These are phyloP conservation scores for Larimichthys polyactis DNA, from an alignment of 2,113 vertebrate genomes.

Conservation along the genomic window DNA sequence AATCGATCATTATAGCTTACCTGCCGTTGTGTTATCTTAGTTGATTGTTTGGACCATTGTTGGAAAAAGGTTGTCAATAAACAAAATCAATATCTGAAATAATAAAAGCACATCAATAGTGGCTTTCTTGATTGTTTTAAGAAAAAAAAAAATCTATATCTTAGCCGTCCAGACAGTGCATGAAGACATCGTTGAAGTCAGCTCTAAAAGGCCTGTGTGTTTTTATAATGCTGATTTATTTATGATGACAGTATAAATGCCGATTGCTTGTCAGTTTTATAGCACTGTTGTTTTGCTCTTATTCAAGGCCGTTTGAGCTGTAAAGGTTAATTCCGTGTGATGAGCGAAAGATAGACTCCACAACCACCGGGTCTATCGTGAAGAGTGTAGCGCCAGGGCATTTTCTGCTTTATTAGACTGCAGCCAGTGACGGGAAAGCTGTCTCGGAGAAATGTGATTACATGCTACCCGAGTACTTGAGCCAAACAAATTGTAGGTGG, in stretches of 20 bases:
- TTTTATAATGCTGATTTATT: background rate
- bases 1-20: conserved; percentile 7
- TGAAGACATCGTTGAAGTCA: background rate
- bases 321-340: conserved; percentile 29
- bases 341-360: background rate
- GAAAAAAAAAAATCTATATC: background rate
- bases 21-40: background rate
- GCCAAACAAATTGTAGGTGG: conserved; percentile 23
- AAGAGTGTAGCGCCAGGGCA: background rate
- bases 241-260: background rate
- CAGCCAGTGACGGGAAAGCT: conserved; percentile 6
- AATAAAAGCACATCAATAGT: background rate
- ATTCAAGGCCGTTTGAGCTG: conserved; percentile 8
- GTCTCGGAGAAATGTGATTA: conserved; percentile 45
- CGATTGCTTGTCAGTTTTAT: background rate
- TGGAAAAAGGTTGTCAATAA: too few relatives aligned
- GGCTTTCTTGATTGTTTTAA: background rate
- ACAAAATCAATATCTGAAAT: background rate
- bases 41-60: background rate
- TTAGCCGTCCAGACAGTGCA: background rate
- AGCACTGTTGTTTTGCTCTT: background rate
- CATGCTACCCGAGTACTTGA: conserved; percentile 21
- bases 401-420: conserved; percentile 36
- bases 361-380: background rate
- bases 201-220: background rate